Conservation (phyloP, 2,888 invertebrate species). For the Hirtodrosophila trivittata region DNA sequence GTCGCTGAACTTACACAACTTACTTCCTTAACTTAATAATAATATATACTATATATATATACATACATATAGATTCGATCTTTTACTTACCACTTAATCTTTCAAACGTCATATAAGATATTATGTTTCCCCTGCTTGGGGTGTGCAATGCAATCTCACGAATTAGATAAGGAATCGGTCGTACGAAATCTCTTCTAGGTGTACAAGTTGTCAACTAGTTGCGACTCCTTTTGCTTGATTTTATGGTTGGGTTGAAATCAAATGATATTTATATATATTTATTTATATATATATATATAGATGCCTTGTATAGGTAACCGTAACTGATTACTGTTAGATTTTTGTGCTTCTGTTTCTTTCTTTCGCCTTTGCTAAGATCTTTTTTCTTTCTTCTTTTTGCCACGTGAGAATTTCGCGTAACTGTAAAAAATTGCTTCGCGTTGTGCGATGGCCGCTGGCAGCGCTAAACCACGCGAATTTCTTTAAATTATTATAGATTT, state of each 20-base stretch:
- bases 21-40: too few relatives aligned
- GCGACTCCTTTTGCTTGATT: conserved; percentile 25
- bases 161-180: conserved; percentile 65
- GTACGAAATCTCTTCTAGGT: conserved; percentile 32
- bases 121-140: conserved; percentile 83
- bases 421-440: conserved; percentile 47
- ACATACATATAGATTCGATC: too few relatives aligned
- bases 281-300: conserved; percentile 10
- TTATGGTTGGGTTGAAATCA: conserved; percentile 1
- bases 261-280: conserved; percentile 3
- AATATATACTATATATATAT: too few relatives aligned
- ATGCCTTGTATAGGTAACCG: too few relatives aligned
- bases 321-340: conserved; percentile 19
- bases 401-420: conserved; percentile 60
- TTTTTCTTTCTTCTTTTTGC: conserved; percentile 38
- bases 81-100: conserved; percentile 94
- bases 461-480: conserved; percentile 51
- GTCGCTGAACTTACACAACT: too few relatives aligned
- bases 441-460: conserved; percentile 58
- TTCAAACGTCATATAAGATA: conserved; percentile 98
- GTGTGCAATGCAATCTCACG: conserved; percentile 81
- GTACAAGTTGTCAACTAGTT: conserved; percentile 32
- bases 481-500: conserved; percentile 11
- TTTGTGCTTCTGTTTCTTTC: conserved; percentile 10
- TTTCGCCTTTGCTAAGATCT: conserved; percentile 1